These are phyloP conservation scores for Scrobipalpa costella DNA, from an alignment of 2,888 invertebrate species.

Conservation along the genomic window DNA sequence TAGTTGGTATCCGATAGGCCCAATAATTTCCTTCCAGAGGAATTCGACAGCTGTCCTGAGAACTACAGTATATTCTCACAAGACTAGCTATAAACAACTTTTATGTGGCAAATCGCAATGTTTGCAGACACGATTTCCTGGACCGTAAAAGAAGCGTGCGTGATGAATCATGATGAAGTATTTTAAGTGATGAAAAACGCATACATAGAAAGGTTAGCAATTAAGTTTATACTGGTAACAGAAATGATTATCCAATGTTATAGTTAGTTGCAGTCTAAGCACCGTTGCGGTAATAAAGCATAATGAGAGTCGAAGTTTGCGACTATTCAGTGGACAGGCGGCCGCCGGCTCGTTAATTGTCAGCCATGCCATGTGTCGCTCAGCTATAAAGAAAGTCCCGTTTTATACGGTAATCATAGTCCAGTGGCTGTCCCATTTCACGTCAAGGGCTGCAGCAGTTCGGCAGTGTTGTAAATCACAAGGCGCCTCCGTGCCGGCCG, in stretches of 20 bases:
- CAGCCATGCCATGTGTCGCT: conserved; percentile 30
- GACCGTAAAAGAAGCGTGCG: conserved; percentile 24
- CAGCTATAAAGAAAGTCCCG: conserved; percentile 39
- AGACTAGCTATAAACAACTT: not conserved
- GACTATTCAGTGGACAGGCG: conserved; percentile 15
- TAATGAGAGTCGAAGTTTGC: conserved; percentile 14
- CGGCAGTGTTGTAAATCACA: conserved; percentile 67
- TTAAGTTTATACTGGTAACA: not conserved
- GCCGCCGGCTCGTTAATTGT: conserved; percentile 27
- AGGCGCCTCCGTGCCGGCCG: conserved; percentile 50
- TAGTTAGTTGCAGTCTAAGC: conserved; percentile 13
- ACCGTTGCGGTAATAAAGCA: conserved; percentile 5
- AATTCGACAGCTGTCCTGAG: conserved; percentile 23
- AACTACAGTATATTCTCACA: conserved; percentile 8
- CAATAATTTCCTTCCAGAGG: conserved; percentile 32
- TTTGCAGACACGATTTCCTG: conserved; percentile 11
- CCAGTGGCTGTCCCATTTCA: conserved; percentile 40
- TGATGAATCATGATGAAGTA: conserved; percentile 27
- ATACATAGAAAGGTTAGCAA: not conserved
- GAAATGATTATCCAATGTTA: not conserved
- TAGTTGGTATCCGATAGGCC: conserved; percentile 37
- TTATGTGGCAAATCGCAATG: conserved; percentile 13
- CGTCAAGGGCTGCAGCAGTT: conserved; percentile 53
- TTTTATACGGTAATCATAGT: conserved; percentile 38
- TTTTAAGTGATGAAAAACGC: not conserved